Evolutionary conservation across 2,797 vertebrate genomes (phyloP), one percentile per base, ranked within the genome.

Genomic region (Moxostoma hubbsi): DNA sequence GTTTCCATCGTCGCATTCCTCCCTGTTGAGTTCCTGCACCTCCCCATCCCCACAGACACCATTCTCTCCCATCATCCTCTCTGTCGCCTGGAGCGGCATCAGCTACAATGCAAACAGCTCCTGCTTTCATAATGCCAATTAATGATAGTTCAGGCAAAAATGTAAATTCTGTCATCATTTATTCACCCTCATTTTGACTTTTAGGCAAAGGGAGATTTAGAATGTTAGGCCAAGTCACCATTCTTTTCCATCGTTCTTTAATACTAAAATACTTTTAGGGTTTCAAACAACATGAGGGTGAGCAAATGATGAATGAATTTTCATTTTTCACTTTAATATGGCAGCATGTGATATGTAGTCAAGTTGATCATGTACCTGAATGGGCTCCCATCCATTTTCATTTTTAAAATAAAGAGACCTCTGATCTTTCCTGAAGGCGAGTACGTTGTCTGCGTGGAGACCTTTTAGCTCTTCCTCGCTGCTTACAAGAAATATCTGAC

Each of bases 1-100:
- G 64, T 99, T 99, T 67, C 94, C 93, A 1, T 99, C 98, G 0
- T 99, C 98, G n/a, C 98, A 99, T 88, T 98, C 96, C 81, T 99
- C 98, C 58, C 94, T 95, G 0, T 46, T 92, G 77, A 88, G 79
- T 0, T 93, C 90, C 92, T 99, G 97, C 75, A 98, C 88, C 5
- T 95, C 89, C 71, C 97, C 96, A 0, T 99, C 98, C 4, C 98
- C 98, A 3, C 98, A 99, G 89, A 92, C 93, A 3, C 93, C 86
- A 0, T 84, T 90, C 1, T 89, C 91, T 55, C 94, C 92, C 0
- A 91, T 82, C 1, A 89, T 90, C 4, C 94, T 95, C 88, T 95
- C 95, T 91, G 92, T 86, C 0, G 94, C 94, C 81, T 96, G 94
- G 88, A 95, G 92, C 9, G 95, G 94, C 0, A 92, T 94, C 84